Percentiles rank a stretch among this genome's conserved stretches.
Evolutionary conservation across 2,888 invertebrate species (phyloP).

Genomic region (Spodoptera littoralis): DNA sequence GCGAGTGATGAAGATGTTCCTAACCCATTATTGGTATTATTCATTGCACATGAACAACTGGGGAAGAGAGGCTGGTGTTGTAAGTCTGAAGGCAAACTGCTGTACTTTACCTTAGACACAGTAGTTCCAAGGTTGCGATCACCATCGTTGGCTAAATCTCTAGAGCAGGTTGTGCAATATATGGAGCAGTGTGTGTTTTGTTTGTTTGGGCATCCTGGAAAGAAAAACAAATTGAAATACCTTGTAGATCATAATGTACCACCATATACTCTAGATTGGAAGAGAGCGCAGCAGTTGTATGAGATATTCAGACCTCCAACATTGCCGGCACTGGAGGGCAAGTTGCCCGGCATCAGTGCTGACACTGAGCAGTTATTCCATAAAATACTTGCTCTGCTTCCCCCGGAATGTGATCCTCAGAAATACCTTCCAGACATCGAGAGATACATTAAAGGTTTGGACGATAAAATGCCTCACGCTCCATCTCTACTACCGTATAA

Average conservation of each 20-base stretch:
- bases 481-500: slow-evolving; percentile 88
- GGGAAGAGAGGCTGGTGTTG: slow-evolving; percentile 94
- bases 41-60: slow-evolving; percentile 95
- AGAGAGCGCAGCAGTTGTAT: slow-evolving; percentile 92
- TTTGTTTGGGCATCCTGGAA: slow-evolving; percentile 94
- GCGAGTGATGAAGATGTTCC: slow-evolving; percentile 89
- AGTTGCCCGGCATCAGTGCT: slow-evolving; percentile 92
- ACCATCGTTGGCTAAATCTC: slow-evolving; percentile 89
- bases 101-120: slow-evolving; percentile 93
- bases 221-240: slow-evolving; percentile 89
- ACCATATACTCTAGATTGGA: slow-evolving; percentile 92
- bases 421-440: slow-evolving; percentile 90
- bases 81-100: slow-evolving; percentile 92
- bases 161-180: slow-evolving; percentile 92
- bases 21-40: slow-evolving; percentile 92
- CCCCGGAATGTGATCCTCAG: slow-evolving; percentile 91
- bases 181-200: slow-evolving; percentile 96
- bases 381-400: slow-evolving; percentile 91
- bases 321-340: slow-evolving; percentile 94
- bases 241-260: slow-evolving; percentile 93
- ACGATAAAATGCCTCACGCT: slow-evolving; percentile 87
- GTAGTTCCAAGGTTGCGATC: slow-evolving; percentile 92
- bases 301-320: slow-evolving; percentile 94
- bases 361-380: slow-evolving; percentile 94
- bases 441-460: slow-evolving; percentile 91